A percentile compares a stretch with the other conserved stretches of the same genome.
phyloP scores from a whole-genome alignment of 2,113 vertebrate species.

The Paramormyrops kingsleyae region DNA sequence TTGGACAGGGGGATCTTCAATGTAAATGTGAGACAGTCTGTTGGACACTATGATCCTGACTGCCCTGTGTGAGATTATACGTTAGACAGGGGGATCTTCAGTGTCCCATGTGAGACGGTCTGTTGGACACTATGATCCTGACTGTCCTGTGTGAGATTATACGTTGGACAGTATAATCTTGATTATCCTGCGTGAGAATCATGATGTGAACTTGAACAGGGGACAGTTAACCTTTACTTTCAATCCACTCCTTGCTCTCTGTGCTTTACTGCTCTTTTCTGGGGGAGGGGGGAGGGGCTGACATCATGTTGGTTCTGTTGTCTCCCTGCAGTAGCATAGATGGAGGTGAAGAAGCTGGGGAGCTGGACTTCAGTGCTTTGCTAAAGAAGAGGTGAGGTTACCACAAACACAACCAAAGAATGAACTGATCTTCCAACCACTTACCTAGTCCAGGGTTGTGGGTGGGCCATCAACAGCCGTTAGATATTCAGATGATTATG shows the following conservation, averaged over 20 bases:
- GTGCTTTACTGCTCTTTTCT: not conserved
- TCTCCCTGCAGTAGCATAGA: conserved; percentile 65
- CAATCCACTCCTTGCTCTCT: not conserved
- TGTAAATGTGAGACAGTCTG: no score
- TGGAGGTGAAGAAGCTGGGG: conserved; percentile 74
- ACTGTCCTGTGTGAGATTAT: not conserved
- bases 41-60: not conserved
- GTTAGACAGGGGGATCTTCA: no score
- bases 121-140: not conserved
- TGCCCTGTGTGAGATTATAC: not conserved
- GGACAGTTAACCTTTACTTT: not conserved
- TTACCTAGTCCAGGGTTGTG: not conserved
- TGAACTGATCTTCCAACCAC: not conserved
- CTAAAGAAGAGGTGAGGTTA: conserved; percentile 84
- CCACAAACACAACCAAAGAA: not conserved
- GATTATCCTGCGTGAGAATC: not conserved
- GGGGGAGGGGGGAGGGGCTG: conserved; percentile 13
- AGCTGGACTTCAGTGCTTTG: conserved; percentile 86
- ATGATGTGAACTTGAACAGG: not conserved
- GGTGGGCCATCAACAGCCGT: not conserved
- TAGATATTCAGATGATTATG: not conserved
- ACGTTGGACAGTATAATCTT: not conserved
- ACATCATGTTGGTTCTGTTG: conserved; percentile 35
- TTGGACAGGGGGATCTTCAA: not conserved
- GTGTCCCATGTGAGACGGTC: no score